phyloP scores from a whole-genome alignment of 2,797 vertebrate species.

The Periparus ater region DNA sequence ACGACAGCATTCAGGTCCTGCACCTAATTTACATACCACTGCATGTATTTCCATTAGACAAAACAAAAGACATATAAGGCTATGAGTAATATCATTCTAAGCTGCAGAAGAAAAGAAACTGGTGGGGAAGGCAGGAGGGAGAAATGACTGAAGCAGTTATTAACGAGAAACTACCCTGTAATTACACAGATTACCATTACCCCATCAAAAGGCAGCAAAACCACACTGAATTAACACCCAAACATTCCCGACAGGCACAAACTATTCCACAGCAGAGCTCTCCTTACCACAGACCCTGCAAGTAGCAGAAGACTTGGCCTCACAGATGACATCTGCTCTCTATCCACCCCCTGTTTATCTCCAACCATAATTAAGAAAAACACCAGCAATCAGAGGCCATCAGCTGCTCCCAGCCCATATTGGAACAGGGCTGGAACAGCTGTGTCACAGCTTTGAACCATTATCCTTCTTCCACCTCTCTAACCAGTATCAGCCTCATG shows the following conservation, averaged over 20 bases:
- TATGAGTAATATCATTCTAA: neutral
- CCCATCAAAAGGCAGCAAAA: neutral
- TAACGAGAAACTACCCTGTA: slow-evolving; percentile 21
- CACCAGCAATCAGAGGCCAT: slow-evolving; percentile 47
- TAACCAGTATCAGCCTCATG: slow-evolving; percentile 15
- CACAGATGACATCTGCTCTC: neutral
- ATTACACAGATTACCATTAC: slow-evolving; percentile 16
- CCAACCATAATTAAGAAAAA: slow-evolving; percentile 32
- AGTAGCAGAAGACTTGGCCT: neutral
- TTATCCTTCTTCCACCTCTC: slow-evolving; percentile 53
- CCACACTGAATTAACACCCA: neutral
- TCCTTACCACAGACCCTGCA: neutral
- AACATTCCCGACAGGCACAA: neutral
- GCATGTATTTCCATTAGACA: neutral
- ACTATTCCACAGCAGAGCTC: neutral
- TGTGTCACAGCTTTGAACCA: slow-evolving; percentile 42
- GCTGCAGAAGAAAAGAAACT: neutral
- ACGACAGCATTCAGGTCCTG: neutral
- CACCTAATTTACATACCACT: neutral
- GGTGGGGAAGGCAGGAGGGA: neutral
- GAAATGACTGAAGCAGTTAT: slow-evolving; percentile 9
- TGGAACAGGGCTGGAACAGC: slow-evolving; percentile 56
- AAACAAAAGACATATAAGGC: neutral
- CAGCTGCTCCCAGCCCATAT: slow-evolving; percentile 49
- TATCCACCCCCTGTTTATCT: neutral